phyloP scores from a whole-genome alignment of 2,888 invertebrate species.

The Rotaria sp. region DNA sequence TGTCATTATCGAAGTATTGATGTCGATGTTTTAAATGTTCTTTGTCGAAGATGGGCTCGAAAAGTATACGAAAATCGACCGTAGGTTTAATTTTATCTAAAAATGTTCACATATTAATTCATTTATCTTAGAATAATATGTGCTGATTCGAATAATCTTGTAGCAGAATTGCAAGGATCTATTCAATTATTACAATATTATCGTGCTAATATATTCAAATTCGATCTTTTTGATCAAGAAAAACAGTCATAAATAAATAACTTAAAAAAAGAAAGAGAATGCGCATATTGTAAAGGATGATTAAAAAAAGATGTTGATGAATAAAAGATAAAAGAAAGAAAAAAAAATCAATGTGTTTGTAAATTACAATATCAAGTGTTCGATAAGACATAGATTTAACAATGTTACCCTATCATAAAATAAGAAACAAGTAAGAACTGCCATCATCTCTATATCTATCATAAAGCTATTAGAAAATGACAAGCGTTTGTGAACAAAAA shows the following conservation, averaged over 20 bases:
- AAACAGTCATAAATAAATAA: not conserved
- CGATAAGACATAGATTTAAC: constrained; percentile 3
- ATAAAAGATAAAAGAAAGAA: not conserved
- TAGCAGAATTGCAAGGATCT: not conserved
- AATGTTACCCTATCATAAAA: not conserved
- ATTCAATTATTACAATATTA: constrained; percentile 16
- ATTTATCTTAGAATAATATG: not conserved
- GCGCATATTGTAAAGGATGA: not conserved
- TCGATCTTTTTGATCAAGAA: not conserved
- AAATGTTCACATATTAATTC: too few species aligned
- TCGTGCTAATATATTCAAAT: constrained; percentile 19
- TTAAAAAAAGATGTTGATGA: not conserved
- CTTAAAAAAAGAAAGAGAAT: not conserved
- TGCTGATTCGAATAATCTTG: not conserved
- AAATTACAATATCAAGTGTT: not conserved
- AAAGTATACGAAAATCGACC: not conserved
- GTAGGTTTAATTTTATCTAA: not conserved
- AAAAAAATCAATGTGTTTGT: not conserved
- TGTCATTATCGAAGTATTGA: constrained; percentile 27
- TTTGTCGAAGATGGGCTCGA: not conserved
- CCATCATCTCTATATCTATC: not conserved
- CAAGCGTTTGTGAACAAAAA: not conserved
- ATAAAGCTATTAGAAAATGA: not conserved
- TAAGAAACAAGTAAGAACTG: not conserved
- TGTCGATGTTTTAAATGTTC: not conserved